Evolutionary conservation across 2,888 invertebrate species (phyloP).

Genomic region (Cactoblastis cactorum): DNA sequence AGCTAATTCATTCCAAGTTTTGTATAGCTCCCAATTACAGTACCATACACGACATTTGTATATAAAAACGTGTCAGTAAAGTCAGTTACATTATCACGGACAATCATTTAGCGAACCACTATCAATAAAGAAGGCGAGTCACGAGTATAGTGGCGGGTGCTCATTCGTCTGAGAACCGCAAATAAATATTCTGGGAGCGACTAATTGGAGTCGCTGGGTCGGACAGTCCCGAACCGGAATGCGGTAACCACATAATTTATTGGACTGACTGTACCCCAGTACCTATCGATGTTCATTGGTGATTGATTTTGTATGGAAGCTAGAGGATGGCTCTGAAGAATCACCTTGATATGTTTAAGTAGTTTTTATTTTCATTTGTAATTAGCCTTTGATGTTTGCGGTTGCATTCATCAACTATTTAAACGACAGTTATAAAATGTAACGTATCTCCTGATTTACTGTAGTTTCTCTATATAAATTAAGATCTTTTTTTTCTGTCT

Average conservation of each 20-base stretch:
- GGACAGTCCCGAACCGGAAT: constrained; percentile 58
- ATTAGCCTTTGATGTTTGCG: background rate
- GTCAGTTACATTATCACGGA: background rate
- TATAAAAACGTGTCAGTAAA: background rate
- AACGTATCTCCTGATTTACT: too few species aligned
- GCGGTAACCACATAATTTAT: constrained; percentile 73
- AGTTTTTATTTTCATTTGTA: background rate
- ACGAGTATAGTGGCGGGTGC: constrained; percentile 53
- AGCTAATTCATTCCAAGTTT: too few species aligned
- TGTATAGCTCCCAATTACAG: too few species aligned
- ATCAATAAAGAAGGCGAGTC: constrained; percentile 49
- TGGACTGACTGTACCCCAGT: constrained; percentile 46
- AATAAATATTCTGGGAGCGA: constrained; percentile 72
- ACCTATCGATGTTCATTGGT: constrained; percentile 28
- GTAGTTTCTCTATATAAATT: too few species aligned
- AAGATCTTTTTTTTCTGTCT: too few species aligned
- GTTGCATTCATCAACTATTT: background rate
- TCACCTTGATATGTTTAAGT: constrained; percentile 1
- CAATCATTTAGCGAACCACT: constrained; percentile 4
- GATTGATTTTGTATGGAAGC: constrained; percentile 14
- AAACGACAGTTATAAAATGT: too few species aligned
- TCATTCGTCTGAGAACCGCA: constrained; percentile 69
- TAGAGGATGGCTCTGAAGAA: constrained; percentile 9
- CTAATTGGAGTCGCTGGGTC: constrained; percentile 76
- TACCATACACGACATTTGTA: background rate